A percentile compares a stretch with the other conserved stretches of the same genome.
These are phyloP conservation scores for Griposia aprilina DNA, from an alignment of 2,888 invertebrate species.

Conservation along the genomic window DNA sequence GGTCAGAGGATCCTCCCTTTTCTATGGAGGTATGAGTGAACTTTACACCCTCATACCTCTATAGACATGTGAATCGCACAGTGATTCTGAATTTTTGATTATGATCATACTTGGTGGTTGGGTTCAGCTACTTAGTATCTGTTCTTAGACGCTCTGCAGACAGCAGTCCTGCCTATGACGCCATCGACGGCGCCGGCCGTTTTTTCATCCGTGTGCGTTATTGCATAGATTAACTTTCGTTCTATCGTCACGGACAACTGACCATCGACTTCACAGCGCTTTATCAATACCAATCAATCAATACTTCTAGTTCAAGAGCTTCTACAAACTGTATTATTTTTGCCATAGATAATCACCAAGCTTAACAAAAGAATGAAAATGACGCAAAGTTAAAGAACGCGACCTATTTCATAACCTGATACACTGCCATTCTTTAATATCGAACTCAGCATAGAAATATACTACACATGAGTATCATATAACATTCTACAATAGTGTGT, in stretches of 20 bases:
- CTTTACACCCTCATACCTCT: too few relatives aligned
- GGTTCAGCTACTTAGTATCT: neutral
- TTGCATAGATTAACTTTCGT: too few relatives aligned
- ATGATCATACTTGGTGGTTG: neutral
- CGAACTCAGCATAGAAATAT: constrained; percentile 33
- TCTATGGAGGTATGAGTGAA: too few relatives aligned
- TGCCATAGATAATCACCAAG: too few relatives aligned
- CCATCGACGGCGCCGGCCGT: too few relatives aligned
- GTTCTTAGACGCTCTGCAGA: neutral
- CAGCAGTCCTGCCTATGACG: too few relatives aligned
- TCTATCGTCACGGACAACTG: too few relatives aligned
- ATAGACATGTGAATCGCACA: neutral
- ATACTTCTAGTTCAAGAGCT: too few relatives aligned
- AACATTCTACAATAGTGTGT: constrained; percentile 39
- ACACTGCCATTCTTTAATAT: constrained; percentile 9
- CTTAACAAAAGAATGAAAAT: neutral
- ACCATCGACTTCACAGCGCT: too few relatives aligned
- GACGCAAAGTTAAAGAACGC: neutral
- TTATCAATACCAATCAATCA: too few relatives aligned
- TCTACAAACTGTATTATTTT: neutral
- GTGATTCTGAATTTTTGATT: neutral
- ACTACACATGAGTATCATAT: constrained; percentile 29
- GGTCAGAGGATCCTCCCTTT: too few relatives aligned
- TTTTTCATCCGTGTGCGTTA: too few relatives aligned
- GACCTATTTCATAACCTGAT: neutral